phyloP scores from a whole-genome alignment of 2,113 vertebrate species.

The Noturus placidus region DNA sequence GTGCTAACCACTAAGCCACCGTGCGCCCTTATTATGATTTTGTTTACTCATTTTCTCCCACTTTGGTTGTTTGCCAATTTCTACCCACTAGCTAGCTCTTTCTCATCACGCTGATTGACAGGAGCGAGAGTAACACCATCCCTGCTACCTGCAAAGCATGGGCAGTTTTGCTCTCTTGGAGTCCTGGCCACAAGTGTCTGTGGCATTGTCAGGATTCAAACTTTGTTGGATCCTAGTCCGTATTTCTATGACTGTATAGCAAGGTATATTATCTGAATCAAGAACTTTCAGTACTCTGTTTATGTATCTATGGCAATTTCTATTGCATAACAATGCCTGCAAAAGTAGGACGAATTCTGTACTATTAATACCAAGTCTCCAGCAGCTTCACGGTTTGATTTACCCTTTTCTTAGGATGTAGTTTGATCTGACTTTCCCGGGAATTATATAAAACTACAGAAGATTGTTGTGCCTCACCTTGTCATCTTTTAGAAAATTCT shows the following conservation, averaged over 20 bases:
- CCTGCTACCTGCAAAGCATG: not conserved
- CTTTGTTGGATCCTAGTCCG: too few relatives aligned
- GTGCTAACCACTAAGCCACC: too few relatives aligned
- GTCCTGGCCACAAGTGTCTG: not conserved
- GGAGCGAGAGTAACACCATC: not conserved
- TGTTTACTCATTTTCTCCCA: not conserved
- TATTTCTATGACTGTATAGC: not conserved
- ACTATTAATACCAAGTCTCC: not conserved
- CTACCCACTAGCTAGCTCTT: not conserved
- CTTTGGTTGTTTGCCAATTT: not conserved
- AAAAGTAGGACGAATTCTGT: not conserved
- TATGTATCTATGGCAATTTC: not conserved
- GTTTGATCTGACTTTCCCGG: not conserved
- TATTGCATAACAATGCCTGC: not conserved
- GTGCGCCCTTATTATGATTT: too few relatives aligned
- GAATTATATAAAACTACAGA: not conserved
- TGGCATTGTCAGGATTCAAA: not conserved
- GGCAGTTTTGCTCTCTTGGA: not conserved
- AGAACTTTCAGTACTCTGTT: not conserved
- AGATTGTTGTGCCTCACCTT: not conserved
- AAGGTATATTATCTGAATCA: not conserved
- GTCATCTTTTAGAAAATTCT: not conserved
- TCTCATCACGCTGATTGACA: not conserved
- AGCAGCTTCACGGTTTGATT: not conserved
- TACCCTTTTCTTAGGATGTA: not conserved